Percentiles rank a stretch among this genome's conserved stretches.
These are phyloP conservation scores for Aphidoletes aphidimyza DNA, from an alignment of 2,888 invertebrate genomes.

Conservation along the genomic window DNA sequence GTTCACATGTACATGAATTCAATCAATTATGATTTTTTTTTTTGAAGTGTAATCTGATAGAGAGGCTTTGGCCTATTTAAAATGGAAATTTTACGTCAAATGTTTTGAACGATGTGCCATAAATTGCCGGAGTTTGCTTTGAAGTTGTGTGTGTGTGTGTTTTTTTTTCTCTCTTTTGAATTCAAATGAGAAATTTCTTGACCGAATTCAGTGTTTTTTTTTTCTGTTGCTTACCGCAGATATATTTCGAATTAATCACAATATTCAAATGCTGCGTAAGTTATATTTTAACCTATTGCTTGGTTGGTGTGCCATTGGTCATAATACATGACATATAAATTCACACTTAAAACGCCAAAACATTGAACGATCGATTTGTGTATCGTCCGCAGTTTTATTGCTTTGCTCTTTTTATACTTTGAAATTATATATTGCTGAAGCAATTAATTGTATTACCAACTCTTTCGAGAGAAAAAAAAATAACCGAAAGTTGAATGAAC, in stretches of 20 bases:
- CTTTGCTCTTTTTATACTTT: neutral
- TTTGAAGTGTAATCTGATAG: conserved; percentile 37
- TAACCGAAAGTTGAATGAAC: neutral
- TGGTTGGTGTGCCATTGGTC: neutral
- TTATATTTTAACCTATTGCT: neutral
- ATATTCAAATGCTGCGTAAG: neutral
- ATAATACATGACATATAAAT: neutral
- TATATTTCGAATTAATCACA: conserved; percentile 37
- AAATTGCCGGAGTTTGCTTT: neutral
- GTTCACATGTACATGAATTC: neutral
- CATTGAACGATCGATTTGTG: neutral
- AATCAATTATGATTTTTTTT: neutral
- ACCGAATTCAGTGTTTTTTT: neutral
- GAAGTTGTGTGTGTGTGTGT: no score
- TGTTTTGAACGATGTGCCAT: neutral
- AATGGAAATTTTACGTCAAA: neutral
- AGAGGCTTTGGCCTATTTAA: neutral
- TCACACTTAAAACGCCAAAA: neutral
- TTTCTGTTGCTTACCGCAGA: neutral
- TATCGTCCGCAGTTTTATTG: neutral
- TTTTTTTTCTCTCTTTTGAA: neutral
- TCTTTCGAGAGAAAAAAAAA: neutral
- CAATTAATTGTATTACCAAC: neutral
- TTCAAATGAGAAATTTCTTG: no score
- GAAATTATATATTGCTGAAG: neutral